Base-by-base conservation (phyloP, 2,797 vertebrate species). In the Austrolebias charrua region DNA sequence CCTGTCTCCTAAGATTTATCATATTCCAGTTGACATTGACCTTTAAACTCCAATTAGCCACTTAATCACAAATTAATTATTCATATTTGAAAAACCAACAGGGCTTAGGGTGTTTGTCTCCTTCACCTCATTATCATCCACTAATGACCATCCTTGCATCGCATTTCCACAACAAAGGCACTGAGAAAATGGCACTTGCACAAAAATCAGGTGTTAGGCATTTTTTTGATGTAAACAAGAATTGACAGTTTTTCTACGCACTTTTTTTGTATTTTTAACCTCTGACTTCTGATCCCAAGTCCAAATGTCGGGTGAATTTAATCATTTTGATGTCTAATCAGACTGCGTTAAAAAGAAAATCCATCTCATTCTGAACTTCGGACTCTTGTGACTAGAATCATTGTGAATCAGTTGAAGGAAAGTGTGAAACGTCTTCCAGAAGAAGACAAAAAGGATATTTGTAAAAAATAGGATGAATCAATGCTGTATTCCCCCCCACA, bases 21-120 rank as follows among this genome's bases (percentile, higher is more conserved):
- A 78, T 78, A 82, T 85, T 88, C 79, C 80, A 76, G 38, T 75
- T 89, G 88, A 90, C 86, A 85, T 84, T 94, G 91, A 93, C 92
- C 92, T 94, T 93, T 93, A 91, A 90, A 90, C 88, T 82, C 83
- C 87, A 91, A 94, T 93, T 93, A 92, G 90, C 88, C 90, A 91
- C 88, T 89, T 91, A 89, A 94, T 92, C 84, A 86, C 63, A 89
- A 82, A 91, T 93, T 86, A 86, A 93, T 93, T 91, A 93, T 93
- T 92, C 91, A 93, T 92, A 90, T 90, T 83, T 89, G 73, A 85
- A 91, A 94, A 91, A 90, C 86, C 89, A 93, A 92, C 90, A 86
- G 88, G 89, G 90, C 88, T 90, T 86, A 83, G 84, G 88, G 86
- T 92, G 90, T 91, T 93, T 91, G 88, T 91, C 88, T 89, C 75